Evolutionary conservation across 1,140 invertebrate genomes (phyloP).

Genomic region (Drosophila funebris): DNA sequence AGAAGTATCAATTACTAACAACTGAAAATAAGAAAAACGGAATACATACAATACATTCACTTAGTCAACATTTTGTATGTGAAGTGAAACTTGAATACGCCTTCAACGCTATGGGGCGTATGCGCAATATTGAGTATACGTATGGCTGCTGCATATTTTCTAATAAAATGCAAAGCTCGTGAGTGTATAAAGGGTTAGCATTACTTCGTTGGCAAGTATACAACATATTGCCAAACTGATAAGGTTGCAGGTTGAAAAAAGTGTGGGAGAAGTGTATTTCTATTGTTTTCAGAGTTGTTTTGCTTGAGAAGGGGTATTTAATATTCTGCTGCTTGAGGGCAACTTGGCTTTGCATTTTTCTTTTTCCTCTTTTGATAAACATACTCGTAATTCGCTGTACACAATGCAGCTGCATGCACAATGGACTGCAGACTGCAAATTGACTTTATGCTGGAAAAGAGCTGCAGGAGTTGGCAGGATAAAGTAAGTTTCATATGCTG

Average conservation of each 20-base stretch:
- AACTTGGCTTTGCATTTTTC: neutral
- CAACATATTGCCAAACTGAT: too few relatives aligned
- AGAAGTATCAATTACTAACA: constrained; percentile 10
- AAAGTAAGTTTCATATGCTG: constrained; percentile 21
- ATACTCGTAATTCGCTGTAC: constrained; percentile 41
- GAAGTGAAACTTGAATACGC: neutral
- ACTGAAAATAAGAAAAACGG: neutral
- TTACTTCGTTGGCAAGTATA: too few relatives aligned
- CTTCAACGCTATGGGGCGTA: constrained; percentile 17
- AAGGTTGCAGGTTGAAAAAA: too few relatives aligned
- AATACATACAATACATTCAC: neutral
- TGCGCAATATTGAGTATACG: constrained; percentile 35
- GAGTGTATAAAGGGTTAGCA: neutral
- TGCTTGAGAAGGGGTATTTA: neutral
- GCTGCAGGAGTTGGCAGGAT: constrained; percentile 9
- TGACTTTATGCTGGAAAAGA: constrained; percentile 30
- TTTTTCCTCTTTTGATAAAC: constrained; percentile 31
- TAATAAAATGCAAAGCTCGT: constrained; percentile 24
- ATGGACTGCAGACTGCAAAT: constrained; percentile 40
- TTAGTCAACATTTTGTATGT: neutral
- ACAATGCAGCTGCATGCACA: constrained; percentile 46
- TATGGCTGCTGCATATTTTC: constrained; percentile 31
- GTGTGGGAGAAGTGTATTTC: neutral
- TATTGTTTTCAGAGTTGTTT: neutral
- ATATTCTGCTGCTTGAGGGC: neutral